Conservation (phyloP, 1,140 invertebrate species). For the Drosophila teissieri region DNA sequence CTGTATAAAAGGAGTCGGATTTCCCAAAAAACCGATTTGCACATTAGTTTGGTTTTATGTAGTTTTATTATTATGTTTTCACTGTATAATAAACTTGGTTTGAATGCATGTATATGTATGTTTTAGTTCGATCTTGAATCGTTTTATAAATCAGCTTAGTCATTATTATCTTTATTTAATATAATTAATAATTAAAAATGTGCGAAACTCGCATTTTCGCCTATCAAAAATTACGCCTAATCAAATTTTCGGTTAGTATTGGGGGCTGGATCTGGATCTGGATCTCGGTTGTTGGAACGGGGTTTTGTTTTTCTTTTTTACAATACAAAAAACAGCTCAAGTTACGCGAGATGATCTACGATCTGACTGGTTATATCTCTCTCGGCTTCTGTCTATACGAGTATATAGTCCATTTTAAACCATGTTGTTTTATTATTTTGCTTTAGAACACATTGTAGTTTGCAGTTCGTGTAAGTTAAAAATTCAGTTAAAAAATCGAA, state of each 20-base stretch:
- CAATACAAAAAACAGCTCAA: slow-evolving; percentile 56
- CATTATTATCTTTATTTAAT: slow-evolving; percentile 44
- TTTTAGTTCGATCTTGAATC: slow-evolving; percentile 35
- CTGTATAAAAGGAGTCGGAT: neutral
- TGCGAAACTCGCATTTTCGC: slow-evolving; percentile 61
- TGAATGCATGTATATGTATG: slow-evolving; percentile 57
- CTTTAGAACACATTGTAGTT: slow-evolving; percentile 75
- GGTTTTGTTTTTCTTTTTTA: slow-evolving; percentile 33
- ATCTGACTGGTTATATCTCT: slow-evolving; percentile 56
- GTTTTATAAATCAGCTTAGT: slow-evolving; percentile 67
- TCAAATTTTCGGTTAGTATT: slow-evolving; percentile 41
- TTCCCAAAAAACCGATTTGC: neutral
- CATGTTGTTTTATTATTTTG: slow-evolving; percentile 43
- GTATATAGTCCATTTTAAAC: slow-evolving; percentile 69
- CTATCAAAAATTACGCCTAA: slow-evolving; percentile 72
- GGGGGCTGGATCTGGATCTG: slow-evolving; percentile 13
- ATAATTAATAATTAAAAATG: slow-evolving; percentile 62
- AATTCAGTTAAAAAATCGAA: slow-evolving; percentile 21
- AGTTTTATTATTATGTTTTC: slow-evolving; percentile 69
- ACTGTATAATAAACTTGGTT: slow-evolving; percentile 64
- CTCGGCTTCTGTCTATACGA: slow-evolving; percentile 6
- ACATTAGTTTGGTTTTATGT: slow-evolving; percentile 45
- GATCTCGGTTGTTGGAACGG: slow-evolving; percentile 9
- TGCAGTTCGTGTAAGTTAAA: slow-evolving; percentile 49
- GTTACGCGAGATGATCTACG: slow-evolving; percentile 60